Conservation (phyloP, 2,797 vertebrate genomes). For the Peromyscus melanophrys region DNA sequence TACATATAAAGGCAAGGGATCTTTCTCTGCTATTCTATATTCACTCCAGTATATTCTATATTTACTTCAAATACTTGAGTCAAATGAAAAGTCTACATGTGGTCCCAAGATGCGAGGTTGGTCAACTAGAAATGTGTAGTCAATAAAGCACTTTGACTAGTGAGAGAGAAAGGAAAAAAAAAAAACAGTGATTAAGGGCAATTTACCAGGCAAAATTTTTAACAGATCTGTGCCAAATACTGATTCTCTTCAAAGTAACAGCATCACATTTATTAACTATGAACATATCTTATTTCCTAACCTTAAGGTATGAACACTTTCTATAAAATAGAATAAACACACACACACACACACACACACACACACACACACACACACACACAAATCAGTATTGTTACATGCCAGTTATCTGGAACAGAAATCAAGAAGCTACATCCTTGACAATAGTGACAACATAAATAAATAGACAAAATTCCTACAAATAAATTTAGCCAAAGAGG, state of each 20-base stretch:
- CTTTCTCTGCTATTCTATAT: background rate
- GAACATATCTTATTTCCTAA: background rate
- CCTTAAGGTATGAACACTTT: background rate
- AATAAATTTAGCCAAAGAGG: background rate
- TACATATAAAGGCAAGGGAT: background rate
- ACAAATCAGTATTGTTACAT: background rate
- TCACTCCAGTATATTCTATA: constrained; percentile 1
- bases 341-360: no score
- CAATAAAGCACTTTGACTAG: background rate
- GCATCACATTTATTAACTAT: background rate
- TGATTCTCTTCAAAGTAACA: background rate
- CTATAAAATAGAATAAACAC: background rate
- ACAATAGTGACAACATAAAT: background rate
- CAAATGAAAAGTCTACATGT: constrained; percentile 2
- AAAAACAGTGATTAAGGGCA: background rate
- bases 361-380: no score
- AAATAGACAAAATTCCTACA: background rate
- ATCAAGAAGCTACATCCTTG: background rate
- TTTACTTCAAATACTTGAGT: constrained; percentile 31
- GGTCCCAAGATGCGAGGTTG: background rate
- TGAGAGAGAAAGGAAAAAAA: constrained; percentile 1
- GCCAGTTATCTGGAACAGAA: background rate
- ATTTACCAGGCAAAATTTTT: background rate
- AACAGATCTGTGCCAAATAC: background rate
- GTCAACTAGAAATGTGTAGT: background rate